A percentile compares a stretch with the other conserved stretches of the same genome.
Conservation (phyloP, 1,140 invertebrate genomes). For the Periplaneta americana region DNA sequence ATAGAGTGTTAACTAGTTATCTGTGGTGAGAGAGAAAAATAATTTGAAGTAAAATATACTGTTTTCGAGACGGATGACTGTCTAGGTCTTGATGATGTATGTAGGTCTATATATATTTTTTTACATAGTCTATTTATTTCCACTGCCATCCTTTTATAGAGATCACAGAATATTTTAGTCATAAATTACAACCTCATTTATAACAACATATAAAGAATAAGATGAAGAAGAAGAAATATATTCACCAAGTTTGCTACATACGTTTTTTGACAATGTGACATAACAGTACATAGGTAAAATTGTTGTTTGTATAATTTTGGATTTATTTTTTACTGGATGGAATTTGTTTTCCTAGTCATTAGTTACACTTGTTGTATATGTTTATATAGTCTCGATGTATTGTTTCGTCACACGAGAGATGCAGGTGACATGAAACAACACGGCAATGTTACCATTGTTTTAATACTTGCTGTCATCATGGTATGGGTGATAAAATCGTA, state of each 20-base stretch:
- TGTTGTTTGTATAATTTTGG: neutral
- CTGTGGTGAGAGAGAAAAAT: no score
- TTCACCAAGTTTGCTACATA: neutral
- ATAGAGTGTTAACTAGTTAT: no score
- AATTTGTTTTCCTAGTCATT: neutral
- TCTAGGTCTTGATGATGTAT: no score
- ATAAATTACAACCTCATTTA: neutral
- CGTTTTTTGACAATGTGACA: neutral
- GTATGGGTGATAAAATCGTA: no score
- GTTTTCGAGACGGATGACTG: no score
- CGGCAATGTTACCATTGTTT: neutral
- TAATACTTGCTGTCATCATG: neutral
- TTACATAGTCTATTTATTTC: neutral
- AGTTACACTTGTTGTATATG: neutral
- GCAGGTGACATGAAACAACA: neutral
- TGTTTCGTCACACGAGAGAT: neutral
- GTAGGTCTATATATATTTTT: no score
- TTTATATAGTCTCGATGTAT: neutral
- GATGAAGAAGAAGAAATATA: no score
- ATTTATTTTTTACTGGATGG: neutral
- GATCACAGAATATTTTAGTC: neutral
- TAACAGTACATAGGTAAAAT: no score
- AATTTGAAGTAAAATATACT: no score
- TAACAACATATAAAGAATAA: neutral
- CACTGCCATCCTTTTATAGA: neutral